A percentile compares a stretch with the other conserved stretches of the same genome.
Evolutionary conservation across 2,113 vertebrate genomes (phyloP).

Genomic region (Albula goreensis): DNA sequence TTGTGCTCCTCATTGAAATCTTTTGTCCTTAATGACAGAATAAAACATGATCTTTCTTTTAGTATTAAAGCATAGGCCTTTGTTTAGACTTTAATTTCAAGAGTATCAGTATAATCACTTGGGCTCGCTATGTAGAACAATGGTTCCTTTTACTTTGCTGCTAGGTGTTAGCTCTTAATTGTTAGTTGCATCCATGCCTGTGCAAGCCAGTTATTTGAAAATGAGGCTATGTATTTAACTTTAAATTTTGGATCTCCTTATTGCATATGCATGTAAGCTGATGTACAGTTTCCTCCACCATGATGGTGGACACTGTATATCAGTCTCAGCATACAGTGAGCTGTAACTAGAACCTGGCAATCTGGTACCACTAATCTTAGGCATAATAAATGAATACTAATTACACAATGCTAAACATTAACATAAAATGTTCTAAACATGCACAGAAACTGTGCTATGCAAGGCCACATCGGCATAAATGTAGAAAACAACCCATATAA

Average conservation of each 20-base stretch:
- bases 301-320: background rate
- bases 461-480: too few species aligned
- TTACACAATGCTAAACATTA: background rate
- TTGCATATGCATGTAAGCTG: too few species aligned
- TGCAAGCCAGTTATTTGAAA: background rate
- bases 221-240: background rate
- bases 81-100: background rate
- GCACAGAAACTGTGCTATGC: background rate
- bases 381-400: background rate
- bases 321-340: background rate
- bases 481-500: background rate
- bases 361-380: too few species aligned
- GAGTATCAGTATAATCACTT: background rate
- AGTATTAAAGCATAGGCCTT: background rate
- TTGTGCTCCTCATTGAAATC: background rate
- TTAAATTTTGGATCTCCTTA: background rate
- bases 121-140: background rate
- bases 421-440: background rate
- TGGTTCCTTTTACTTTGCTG: background rate
- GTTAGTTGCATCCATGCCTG: background rate
- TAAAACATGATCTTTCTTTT: background rate
- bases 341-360: background rate
- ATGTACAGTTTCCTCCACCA: background rate
- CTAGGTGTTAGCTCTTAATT: background rate
- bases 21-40: background rate